Evolutionary conservation across 2,113 vertebrate species (phyloP).

Genomic region (Psammodynastes pulverulentus): DNA sequence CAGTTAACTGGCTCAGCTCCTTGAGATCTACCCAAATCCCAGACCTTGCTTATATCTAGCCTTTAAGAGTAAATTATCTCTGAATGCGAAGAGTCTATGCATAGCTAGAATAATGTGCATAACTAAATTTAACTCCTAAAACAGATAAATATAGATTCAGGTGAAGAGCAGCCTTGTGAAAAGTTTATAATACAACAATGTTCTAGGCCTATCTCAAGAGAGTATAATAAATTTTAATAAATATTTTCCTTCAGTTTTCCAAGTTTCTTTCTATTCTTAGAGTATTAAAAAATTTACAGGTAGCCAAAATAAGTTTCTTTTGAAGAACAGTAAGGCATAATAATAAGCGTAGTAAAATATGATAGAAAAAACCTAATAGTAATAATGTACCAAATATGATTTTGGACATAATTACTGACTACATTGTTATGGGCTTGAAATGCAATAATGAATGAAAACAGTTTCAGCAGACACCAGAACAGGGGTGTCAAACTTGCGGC

Average conservation of each 20-base stretch:
- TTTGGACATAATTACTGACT: background rate
- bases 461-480: background rate
- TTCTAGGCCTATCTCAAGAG: background rate
- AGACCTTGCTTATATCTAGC: background rate
- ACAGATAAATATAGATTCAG: background rate
- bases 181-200: background rate
- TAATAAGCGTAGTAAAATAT: background rate
- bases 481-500: too few species aligned
- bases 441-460: background rate
- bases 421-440: background rate
- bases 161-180: background rate
- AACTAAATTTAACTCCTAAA: background rate
- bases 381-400: background rate
- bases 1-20: background rate
- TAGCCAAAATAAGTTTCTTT: background rate
- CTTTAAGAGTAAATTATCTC: background rate
- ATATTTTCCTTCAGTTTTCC: background rate
- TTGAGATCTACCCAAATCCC: background rate
- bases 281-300: background rate
- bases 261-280: background rate
- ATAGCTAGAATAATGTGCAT: background rate
- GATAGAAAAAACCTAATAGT: background rate
- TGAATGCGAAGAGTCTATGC: background rate
- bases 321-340: background rate
- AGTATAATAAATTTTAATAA: background rate